These are phyloP conservation scores for Cephus pygmeus DNA, from an alignment of 2,888 invertebrate species.

Conservation along the genomic window DNA sequence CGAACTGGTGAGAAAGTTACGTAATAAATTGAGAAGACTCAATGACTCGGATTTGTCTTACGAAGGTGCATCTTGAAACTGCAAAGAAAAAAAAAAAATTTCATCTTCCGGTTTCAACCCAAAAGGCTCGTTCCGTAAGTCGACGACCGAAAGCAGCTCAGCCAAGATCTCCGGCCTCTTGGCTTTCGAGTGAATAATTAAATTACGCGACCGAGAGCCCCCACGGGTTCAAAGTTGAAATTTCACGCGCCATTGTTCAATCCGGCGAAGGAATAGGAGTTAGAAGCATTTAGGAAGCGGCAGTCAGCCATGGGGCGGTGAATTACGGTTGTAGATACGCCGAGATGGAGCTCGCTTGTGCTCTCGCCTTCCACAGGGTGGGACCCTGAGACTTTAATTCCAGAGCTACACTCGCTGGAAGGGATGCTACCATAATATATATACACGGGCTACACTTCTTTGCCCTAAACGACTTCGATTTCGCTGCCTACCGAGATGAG, in stretches of 20 bases:
- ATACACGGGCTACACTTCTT: constrained; percentile 31
- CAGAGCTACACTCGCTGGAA: constrained; percentile 40
- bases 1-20: background rate
- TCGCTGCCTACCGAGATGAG: constrained; percentile 34
- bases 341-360: constrained; percentile 20
- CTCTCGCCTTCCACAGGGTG: constrained; percentile 12
- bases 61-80: background rate
- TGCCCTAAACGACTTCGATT: constrained; percentile 46
- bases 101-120: background rate
- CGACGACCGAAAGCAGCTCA: constrained; percentile 8
- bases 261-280: constrained; percentile 59
- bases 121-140: background rate
- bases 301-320: constrained; percentile 44
- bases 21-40: background rate
- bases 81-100: background rate
- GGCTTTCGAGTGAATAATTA: constrained; percentile 54
- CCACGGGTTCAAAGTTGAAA: constrained; percentile 60
- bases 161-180: constrained; percentile 30
- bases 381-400: constrained; percentile 53
- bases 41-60: background rate
- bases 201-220: constrained; percentile 53
- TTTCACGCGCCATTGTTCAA: constrained; percentile 65
- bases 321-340: constrained; percentile 51
- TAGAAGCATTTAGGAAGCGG: constrained; percentile 60
- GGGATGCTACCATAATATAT: background rate